These are phyloP conservation scores for Galbula dea DNA, from an alignment of 2,113 vertebrate genomes.

Conservation along the genomic window DNA sequence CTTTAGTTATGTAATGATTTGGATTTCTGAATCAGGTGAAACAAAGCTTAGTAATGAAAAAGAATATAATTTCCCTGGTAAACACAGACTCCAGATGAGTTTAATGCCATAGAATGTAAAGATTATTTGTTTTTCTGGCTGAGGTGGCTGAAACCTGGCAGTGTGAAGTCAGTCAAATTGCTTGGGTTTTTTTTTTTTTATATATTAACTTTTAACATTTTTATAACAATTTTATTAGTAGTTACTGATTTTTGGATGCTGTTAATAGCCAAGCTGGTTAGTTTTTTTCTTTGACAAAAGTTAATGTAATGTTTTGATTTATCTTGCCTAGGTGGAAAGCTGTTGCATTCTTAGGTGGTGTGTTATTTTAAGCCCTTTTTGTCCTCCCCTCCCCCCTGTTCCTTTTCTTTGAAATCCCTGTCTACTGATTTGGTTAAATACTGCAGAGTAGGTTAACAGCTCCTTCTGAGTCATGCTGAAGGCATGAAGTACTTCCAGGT, in stretches of 20 bases:
- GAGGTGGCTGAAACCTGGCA: background rate
- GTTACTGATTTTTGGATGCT: background rate
- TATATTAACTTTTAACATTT: background rate
- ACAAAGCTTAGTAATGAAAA: background rate
- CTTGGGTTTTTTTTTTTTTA: background rate
- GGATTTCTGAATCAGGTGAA: slow-evolving; percentile 13
- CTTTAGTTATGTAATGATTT: background rate
- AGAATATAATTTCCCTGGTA: background rate
- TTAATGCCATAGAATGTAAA: background rate
- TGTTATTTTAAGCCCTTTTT: background rate
- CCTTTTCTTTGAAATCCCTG: background rate
- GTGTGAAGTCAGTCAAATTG: background rate
- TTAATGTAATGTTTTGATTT: background rate
- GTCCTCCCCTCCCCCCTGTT: background rate
- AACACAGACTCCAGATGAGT: background rate
- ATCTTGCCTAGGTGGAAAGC: background rate
- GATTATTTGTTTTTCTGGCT: background rate
- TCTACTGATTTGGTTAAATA: background rate
- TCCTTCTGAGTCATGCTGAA: slow-evolving; percentile 26
- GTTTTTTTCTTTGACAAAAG: background rate
- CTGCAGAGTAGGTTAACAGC: background rate
- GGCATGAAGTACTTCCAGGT: slow-evolving; percentile 15
- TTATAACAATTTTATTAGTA: background rate
- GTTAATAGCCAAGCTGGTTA: background rate
- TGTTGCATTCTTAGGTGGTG: background rate